Evolutionary conservation across 1,140 invertebrate species (phyloP).

Genomic region (Drosophila nannoptera): DNA sequence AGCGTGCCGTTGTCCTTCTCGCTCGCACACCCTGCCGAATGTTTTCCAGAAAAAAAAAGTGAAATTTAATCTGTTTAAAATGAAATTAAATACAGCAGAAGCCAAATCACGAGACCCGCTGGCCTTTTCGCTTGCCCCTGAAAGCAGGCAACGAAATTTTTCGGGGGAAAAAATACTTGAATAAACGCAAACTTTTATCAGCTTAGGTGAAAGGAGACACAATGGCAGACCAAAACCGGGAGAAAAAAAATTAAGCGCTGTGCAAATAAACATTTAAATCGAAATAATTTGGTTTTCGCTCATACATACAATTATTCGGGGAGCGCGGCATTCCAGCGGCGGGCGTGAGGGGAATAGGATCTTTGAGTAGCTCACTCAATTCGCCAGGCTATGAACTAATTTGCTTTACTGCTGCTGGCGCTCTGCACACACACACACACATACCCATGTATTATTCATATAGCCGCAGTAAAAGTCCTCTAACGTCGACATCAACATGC

Average conservation of each 20-base stretch:
- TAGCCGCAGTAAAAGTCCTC: conserved; percentile 70
- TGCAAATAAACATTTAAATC: conserved; percentile 67
- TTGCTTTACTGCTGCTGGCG: conserved; percentile 62
- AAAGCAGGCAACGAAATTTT: conserved; percentile 17
- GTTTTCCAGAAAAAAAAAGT: conserved; percentile 37
- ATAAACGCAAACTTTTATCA: conserved; percentile 48
- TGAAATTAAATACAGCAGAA: conserved; percentile 41
- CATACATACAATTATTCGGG: too few species aligned
- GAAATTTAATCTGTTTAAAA: conserved; percentile 72
- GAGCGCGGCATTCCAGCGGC: neutral
- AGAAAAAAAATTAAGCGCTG: conserved; percentile 26
- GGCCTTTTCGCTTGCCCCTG: conserved; percentile 9
- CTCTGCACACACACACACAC: conserved; percentile 8
- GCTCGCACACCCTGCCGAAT: conserved; percentile 16
- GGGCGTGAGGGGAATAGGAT: conserved; percentile 1
- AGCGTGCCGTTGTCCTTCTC: conserved; percentile 11
- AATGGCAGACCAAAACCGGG: conserved; percentile 9
- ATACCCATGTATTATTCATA: conserved; percentile 68
- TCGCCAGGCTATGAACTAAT: conserved; percentile 66
- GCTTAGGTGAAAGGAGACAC: conserved; percentile 28
- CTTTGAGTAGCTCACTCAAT: conserved; percentile 59
- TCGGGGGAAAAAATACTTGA: conserved; percentile 32
- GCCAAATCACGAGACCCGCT: conserved; percentile 39
- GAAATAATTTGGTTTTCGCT: conserved; percentile 49
- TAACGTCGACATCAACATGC: conserved; percentile 53